phyloP scores from a whole-genome alignment of 2,113 vertebrate genomes.

The Pleuronectes platessa region DNA sequence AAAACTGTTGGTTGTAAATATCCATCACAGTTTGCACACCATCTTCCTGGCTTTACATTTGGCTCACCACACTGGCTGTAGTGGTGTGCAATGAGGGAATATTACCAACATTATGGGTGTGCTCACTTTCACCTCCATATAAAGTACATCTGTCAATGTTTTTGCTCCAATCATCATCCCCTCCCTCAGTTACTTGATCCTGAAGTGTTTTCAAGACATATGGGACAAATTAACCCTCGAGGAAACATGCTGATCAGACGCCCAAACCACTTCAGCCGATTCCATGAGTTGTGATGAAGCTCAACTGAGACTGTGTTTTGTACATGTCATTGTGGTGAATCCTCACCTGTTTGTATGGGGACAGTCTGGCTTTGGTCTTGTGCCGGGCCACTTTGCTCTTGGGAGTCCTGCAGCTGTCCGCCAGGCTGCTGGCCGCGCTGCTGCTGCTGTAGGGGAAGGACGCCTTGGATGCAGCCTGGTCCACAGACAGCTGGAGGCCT shows the following conservation, averaged over 20 bases:
- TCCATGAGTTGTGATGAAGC: neutral
- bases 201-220: too few species aligned
- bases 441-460: conserved; percentile 87
- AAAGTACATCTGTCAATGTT: too few species aligned
- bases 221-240: neutral
- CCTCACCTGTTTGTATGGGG: conserved; percentile 94
- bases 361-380: conserved; percentile 92
- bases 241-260: neutral
- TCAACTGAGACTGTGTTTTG: neutral
- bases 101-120: neutral
- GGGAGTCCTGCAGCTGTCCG: conserved; percentile 87
- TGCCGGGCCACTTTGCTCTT: conserved; percentile 87
- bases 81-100: neutral
- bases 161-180: too few species aligned
- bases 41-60: neutral
- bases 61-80: neutral
- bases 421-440: conserved; percentile 78
- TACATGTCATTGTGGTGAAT: neutral
- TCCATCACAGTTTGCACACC: neutral
- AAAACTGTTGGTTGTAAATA: neutral
- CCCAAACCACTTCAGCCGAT: neutral
- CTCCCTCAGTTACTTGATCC: too few species aligned
- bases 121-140: neutral
- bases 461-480: conserved; percentile 92
- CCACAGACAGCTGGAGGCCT: conserved; percentile 95